Evolutionary conservation across 2,797 vertebrate genomes (phyloP).

Genomic region (Gallinago stenura): DNA sequence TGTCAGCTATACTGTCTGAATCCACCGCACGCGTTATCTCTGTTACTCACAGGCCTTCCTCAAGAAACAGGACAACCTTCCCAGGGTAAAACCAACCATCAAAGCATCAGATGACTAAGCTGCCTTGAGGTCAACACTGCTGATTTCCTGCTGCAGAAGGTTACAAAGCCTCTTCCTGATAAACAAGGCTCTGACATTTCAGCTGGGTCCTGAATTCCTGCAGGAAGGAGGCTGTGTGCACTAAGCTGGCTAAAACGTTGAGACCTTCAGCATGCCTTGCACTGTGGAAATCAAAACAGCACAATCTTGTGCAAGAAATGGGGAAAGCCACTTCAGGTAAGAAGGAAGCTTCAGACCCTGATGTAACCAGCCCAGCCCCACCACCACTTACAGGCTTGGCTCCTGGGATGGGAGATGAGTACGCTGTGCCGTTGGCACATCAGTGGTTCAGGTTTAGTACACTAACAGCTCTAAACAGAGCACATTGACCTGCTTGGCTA

Average conservation of each 20-base stretch:
- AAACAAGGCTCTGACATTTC: constrained; percentile 34
- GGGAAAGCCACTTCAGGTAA: background rate
- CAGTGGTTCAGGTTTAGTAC: background rate
- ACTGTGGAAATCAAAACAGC: background rate
- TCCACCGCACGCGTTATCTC: fast-evolving
- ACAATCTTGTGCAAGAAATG: background rate
- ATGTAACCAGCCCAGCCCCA: background rate
- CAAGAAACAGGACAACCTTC: background rate
- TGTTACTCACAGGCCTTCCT: background rate
- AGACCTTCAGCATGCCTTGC: background rate
- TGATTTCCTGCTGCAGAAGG: constrained; percentile 24
- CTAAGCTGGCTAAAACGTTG: background rate
- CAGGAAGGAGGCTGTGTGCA: constrained; percentile 29
- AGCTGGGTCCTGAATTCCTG: constrained; percentile 4
- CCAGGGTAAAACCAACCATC: background rate
- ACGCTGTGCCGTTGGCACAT: background rate
- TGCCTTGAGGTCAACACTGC: background rate
- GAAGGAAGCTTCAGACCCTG: background rate
- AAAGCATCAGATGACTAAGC: background rate
- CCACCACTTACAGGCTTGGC: background rate
- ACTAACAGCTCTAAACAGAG: background rate
- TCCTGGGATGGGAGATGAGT: background rate
- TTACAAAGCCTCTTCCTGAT: constrained; percentile 49
- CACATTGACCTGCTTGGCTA: fast-evolving
- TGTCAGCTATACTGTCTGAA: background rate